Evolutionary conservation across 1,140 invertebrate species (phyloP), one percentile per base, ranked within the genome.

Genomic region (Laupala kohalensis): DNA sequence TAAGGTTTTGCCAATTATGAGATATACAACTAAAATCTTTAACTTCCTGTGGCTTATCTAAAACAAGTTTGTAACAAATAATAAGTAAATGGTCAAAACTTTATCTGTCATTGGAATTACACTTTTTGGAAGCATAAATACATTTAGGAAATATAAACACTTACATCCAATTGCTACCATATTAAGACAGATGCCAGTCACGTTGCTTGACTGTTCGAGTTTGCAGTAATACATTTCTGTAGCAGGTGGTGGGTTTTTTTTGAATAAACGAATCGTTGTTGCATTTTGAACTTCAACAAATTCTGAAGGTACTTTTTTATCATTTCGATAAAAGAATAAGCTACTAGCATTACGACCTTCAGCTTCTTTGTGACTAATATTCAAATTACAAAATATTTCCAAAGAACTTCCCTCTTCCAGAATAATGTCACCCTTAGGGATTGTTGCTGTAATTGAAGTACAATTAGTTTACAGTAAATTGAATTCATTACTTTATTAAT

Each of bases 1-100:
- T 86, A 28, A 91, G 77, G 72, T 83, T 86, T 69, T 89, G 82
- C 82, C 87, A 87, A 77, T 91, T 89, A 37, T 83, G 77, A n/a
- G 87, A 88, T 23, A 86, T 77, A 74, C 90, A 92, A 6, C 77
- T 79, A 73, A 91, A 90, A 76, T 89, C 84, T 12, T 77, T 78
- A 2, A 89, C 85, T 71, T 83, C 76, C 69, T 81, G 73, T 19
- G 88, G 87, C 75, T 80, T 79, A n/a, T 65, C 72, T 74, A 25
- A 4, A 73, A 74, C 3, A 74, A 64, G 28, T 67, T 67, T 67
- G 5, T 15, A 6, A 13, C 24, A 67, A 67, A 25, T 24, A 15
- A 25, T 25, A 25, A 67, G 5, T 6, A 24, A 25, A 25, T 3
- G 13, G 4, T 15, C 65, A 66, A 6, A 5, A 12, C 19, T 25